Evolutionary conservation across 2,113 vertebrate species (phyloP).

Genomic region (Oryzias melastigma): DNA sequence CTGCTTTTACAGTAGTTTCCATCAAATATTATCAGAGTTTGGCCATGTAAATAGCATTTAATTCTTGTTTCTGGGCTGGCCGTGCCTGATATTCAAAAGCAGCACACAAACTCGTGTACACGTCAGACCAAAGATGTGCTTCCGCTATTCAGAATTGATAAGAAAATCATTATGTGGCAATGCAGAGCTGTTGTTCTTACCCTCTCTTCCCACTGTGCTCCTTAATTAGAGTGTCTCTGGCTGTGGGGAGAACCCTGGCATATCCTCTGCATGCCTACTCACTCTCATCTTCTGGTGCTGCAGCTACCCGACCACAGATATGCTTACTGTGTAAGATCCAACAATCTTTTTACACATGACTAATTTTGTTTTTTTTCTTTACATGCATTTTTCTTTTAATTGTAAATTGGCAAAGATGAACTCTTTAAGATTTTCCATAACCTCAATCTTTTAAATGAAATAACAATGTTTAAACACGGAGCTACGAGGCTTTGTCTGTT

Average conservation of each 20-base stretch:
- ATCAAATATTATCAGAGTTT: neutral
- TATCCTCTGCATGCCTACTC: slow-evolving; percentile 37
- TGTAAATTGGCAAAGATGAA: slow-evolving; percentile 4
- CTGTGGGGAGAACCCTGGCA: slow-evolving; percentile 61
- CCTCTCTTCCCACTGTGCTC: slow-evolving; percentile 62
- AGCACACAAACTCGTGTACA: slow-evolving; percentile 9
- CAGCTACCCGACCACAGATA: slow-evolving; percentile 32
- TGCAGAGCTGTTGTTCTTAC: slow-evolving; percentile 54
- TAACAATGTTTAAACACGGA: slow-evolving; percentile 3
- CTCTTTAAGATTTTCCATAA: neutral
- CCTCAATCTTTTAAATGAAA: neutral
- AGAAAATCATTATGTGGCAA: slow-evolving; percentile 64
- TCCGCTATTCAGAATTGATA: slow-evolving; percentile 54
- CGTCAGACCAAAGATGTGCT: slow-evolving; percentile 36
- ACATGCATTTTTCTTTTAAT: slow-evolving; percentile 20
- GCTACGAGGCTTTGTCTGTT: slow-evolving; percentile 5
- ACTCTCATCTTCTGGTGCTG: slow-evolving; percentile 41
- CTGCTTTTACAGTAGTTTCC: slow-evolving; percentile 8
- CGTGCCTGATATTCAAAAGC: slow-evolving; percentile 24
- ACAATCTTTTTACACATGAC: slow-evolving; percentile 24
- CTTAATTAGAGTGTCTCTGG: slow-evolving; percentile 72
- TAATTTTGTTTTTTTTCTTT: slow-evolving; percentile 31
- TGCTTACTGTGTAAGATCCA: slow-evolving; percentile 24
- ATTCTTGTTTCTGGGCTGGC: slow-evolving; percentile 26
- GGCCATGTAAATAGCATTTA: slow-evolving; percentile 33